Base-by-base conservation (phyloP, 2,797 vertebrate genomes). In the Danionella dracula region DNA sequence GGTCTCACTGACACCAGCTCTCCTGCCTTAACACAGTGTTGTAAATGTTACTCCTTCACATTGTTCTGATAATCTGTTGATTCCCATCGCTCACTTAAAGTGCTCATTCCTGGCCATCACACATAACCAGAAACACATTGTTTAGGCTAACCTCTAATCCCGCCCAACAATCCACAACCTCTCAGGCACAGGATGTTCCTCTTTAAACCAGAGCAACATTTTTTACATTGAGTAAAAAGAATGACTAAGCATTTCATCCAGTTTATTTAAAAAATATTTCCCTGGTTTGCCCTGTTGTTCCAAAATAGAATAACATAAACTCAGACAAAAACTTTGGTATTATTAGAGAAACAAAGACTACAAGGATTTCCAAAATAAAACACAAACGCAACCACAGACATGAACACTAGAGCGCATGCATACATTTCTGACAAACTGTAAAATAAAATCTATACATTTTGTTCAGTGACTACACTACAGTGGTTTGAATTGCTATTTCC, bases 1-100 rank as follows among this genome's bases (percentile, higher is more conserved):
- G 34, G 40, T 49, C 48, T 56, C n/a, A 55, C n/a, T 66, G 38
- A 72, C 44, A 44, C 10, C 1, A 55, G 17, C 17, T 15, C 16
- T 35, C 54, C 56, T 64, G 13, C 37, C 51, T 60, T 64, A 31
- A 46, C 13, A 50, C 68, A 9, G 11, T 29, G 37, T 35, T 17
- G 31, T 50, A 27, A 46, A 53, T 7, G 15, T 15, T 11, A 50
- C 56, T 61, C 38, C 46, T 31, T 38, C 44, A 66, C 57, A 66
- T 63, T 72, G 49, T 61, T 67, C 44, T 67, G 35, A 29, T 66
- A 59, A 66, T 59, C 58, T 32, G 31, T 50, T 41, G 48, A 63
- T 67, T 73, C 59, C 63, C 31, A 73, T 76, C 41, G 58, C 48
- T 41, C 62, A 49, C 58, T 70, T 68, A 58, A 70, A 68, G 49